phyloP scores from a whole-genome alignment of 35 echinoderm and acorn worm species.

The Apostichopus parvimensis region DNA sequence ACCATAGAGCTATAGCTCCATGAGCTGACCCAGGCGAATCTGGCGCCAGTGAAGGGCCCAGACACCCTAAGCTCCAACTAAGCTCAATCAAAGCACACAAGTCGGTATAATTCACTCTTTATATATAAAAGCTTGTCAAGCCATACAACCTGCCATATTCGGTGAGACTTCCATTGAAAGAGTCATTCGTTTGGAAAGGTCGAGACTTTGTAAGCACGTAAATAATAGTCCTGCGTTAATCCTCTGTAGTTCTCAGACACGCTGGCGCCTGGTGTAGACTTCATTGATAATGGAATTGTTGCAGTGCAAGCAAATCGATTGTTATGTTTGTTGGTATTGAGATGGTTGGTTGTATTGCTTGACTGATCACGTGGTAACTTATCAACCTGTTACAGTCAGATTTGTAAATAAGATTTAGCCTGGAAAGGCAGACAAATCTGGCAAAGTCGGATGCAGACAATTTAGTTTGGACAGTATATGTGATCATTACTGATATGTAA shows the following conservation, averaged over 20 bases:
- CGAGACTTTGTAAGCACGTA: constrained; percentile 1
- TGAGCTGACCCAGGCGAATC: not conserved
- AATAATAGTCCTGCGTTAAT: constrained; percentile 27
- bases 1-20: too few species aligned
- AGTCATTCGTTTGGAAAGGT: constrained; percentile 6
- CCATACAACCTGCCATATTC: not conserved
- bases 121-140: constrained; percentile 16
- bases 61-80: constrained; percentile 13
- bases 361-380: not conserved
- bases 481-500: too few species aligned
- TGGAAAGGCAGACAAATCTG: too few species aligned
- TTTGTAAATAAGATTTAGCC: not conserved
- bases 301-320: not conserved
- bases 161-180: not conserved
- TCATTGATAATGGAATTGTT: constrained; percentile 7
- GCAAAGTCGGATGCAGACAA: too few species aligned
- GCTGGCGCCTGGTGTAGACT: constrained; percentile 12
- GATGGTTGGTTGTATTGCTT: not conserved
- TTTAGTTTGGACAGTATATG: too few species aligned
- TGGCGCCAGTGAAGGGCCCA: constrained; percentile 33
- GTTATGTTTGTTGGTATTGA: not conserved
- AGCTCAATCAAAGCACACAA: constrained; percentile 21
- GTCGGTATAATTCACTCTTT: not conserved
- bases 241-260: constrained; percentile 30
- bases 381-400: not conserved